Percentiles rank a stretch among this genome's conserved stretches.
Conservation (phyloP, 2,797 vertebrate genomes). For the Percopsis omiscomaycus region DNA sequence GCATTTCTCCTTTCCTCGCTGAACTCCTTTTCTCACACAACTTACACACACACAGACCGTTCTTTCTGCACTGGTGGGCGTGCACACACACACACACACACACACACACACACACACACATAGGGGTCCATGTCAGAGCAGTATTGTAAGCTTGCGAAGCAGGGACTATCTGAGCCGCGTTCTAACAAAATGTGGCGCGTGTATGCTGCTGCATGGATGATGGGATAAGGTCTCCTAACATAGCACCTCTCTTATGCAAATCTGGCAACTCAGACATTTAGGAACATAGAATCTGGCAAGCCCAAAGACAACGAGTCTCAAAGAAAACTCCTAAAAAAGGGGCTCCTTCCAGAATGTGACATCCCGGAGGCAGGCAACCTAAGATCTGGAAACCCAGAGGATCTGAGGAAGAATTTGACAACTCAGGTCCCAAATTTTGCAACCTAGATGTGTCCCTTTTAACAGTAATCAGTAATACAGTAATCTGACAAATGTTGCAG, state of each 20-base stretch:
- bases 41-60: constrained; percentile 1
- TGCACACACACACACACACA: constrained; percentile 16
- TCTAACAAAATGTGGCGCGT: constrained; percentile 53
- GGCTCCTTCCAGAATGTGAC: constrained; percentile 35
- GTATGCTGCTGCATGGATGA: constrained; percentile 53
- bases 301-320: background rate
- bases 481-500: background rate
- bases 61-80: background rate
- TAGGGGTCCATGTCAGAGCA: constrained; percentile 30
- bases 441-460: background rate
- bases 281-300: constrained; percentile 51
- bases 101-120: constrained; percentile 7
- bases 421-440: background rate
- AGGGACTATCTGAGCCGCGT: constrained; percentile 58
- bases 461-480: background rate
- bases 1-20: constrained; percentile 19
- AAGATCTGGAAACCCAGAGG: background rate
- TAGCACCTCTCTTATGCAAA: constrained; percentile 46
- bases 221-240: constrained; percentile 50
- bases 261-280: constrained; percentile 41
- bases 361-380: constrained; percentile 2
- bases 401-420: too few species aligned
- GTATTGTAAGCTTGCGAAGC: constrained; percentile 57
- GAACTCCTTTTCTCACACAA: background rate
- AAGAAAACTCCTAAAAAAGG: background rate